Conservation (phyloP, 2,888 invertebrate species). For the Hirtodrosophila duncani region DNA sequence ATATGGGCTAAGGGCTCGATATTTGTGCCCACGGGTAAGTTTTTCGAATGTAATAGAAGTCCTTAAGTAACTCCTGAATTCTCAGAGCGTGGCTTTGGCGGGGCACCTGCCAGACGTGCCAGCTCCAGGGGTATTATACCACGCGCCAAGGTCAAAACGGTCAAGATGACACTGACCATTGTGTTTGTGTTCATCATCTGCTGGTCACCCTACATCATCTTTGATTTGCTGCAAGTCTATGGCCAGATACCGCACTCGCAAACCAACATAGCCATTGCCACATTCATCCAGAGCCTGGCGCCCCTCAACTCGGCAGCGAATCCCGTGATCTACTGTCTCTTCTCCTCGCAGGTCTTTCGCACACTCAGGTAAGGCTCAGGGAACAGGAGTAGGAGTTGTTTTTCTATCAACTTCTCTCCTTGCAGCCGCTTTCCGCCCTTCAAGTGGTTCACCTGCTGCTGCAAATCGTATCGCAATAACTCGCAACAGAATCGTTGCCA, state of each 20-base stretch:
- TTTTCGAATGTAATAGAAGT: no score
- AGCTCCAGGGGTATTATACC: constrained; percentile 96
- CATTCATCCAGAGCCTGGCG: constrained; percentile 93
- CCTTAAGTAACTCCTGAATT: constrained; percentile 31
- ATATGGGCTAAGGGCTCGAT: constrained; percentile 89
- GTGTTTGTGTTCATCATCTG: constrained; percentile 96
- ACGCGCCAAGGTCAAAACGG: constrained; percentile 96
- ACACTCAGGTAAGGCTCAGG: constrained; percentile 90
- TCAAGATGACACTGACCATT: constrained; percentile 98
- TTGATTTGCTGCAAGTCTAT: constrained; percentile 93
- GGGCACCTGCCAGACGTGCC: constrained; percentile 84
- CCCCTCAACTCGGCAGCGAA: constrained; percentile 96
- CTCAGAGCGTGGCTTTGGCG: constrained; percentile 61
- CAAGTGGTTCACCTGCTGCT: constrained; percentile 83
- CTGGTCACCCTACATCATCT: constrained; percentile 97
- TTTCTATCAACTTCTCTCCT: neutral
- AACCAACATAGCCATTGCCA: constrained; percentile 89
- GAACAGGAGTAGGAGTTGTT: neutral
- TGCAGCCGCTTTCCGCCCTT: constrained; percentile 82
- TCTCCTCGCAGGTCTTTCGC: constrained; percentile 92
- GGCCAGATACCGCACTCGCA: constrained; percentile 88
- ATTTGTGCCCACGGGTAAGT: constrained; percentile 75
- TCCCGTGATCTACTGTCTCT: constrained; percentile 95
- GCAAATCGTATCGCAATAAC: constrained; percentile 76
- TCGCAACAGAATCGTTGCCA: constrained; percentile 75